These are phyloP conservation scores for Gallirallus australis DNA, from an alignment of 2,797 vertebrate genomes.

Conservation along the genomic window DNA sequence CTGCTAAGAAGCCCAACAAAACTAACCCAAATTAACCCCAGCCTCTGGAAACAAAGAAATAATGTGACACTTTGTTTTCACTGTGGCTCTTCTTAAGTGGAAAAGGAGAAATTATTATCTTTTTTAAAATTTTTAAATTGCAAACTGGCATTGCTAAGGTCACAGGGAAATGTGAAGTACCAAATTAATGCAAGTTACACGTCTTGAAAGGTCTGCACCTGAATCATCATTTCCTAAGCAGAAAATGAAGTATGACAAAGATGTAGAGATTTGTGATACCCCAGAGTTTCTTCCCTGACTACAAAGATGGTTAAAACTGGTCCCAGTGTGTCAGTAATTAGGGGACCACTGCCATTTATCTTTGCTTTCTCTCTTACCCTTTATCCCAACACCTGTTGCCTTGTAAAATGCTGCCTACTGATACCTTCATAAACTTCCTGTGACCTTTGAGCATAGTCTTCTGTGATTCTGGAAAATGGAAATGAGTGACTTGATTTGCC, in stretches of 20 bases:
- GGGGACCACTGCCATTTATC: background rate
- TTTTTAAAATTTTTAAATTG: background rate
- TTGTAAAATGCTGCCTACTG: constrained; percentile 1
- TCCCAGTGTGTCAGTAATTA: background rate
- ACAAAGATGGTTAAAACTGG: background rate
- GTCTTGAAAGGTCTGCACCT: background rate
- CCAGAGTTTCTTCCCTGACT: background rate
- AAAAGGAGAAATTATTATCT: background rate
- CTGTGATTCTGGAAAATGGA: background rate
- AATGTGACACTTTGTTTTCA: background rate
- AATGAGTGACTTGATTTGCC: background rate
- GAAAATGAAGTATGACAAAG: background rate
- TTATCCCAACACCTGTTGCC: background rate
- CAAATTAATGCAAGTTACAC: background rate
- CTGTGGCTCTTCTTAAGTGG: background rate
- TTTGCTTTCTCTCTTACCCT: background rate
- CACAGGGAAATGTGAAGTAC: background rate
- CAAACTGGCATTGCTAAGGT: background rate
- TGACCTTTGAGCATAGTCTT: background rate
- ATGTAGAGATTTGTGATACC: background rate
- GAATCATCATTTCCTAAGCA: background rate
- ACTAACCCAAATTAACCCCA: background rate
- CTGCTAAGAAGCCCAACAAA: background rate
- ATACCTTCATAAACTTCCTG: background rate
- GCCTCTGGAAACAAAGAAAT: background rate